Conservation (phyloP, 2,888 invertebrate species). For the Endotricha flammealis region DNA sequence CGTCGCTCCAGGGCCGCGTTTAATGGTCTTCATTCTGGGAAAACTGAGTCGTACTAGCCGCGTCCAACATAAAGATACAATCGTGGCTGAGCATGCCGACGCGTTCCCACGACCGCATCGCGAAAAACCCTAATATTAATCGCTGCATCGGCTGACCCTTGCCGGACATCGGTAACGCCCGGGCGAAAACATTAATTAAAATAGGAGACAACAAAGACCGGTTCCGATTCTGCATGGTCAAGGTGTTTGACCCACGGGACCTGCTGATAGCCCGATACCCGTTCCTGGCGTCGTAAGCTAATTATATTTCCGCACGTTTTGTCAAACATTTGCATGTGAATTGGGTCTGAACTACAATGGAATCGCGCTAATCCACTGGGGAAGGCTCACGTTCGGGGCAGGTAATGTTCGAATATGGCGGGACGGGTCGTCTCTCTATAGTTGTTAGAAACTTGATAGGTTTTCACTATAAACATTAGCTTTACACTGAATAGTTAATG, state of each 20-base stretch:
- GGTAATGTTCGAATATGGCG: conserved; percentile 39
- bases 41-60: conserved; percentile 59
- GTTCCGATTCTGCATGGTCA: conserved; percentile 49
- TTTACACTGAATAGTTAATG: conserved; percentile 38
- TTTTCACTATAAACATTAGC: conserved; percentile 63
- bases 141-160: conserved; percentile 32
- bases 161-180: conserved; percentile 58
- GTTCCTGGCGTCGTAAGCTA: conserved; percentile 57
- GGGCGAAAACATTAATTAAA: conserved; percentile 72
- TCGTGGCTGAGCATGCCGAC: conserved; percentile 40
- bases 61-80: conserved; percentile 63
- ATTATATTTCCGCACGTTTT: conserved; percentile 77
- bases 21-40: conserved; percentile 72
- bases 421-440: conserved; percentile 37
- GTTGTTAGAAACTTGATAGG: conserved; percentile 69
- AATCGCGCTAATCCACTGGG: conserved; percentile 50
- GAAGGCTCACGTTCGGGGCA: conserved; percentile 35
- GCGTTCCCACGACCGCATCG: conserved; percentile 64
- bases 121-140: conserved; percentile 47
- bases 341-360: conserved; percentile 60
- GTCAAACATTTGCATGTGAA: conserved; percentile 71
- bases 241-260: conserved; percentile 49
- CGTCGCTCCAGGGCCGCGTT: conserved; percentile 59
- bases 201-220: conserved; percentile 59
- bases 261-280: conserved; percentile 31